A percentile compares a stretch with the other conserved stretches of the same genome.
Evolutionary conservation across 2,888 invertebrate genomes (phyloP).

Genomic region (Opisthograptis luteolata): DNA sequence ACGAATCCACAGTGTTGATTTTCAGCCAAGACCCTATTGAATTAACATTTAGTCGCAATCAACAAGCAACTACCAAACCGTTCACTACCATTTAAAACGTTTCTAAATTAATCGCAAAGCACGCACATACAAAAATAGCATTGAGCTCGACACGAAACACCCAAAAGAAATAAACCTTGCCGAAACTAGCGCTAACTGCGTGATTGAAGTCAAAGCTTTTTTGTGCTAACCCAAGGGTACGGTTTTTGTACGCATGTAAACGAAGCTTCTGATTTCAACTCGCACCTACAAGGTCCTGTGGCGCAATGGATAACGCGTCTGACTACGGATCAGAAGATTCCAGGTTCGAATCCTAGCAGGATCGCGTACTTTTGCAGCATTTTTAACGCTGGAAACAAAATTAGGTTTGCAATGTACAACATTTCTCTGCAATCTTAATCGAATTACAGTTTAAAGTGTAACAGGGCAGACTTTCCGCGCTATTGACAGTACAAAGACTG

Average conservation of each 20-base stretch:
- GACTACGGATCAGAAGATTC: conserved; percentile 89
- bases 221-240: conserved; percentile 8
- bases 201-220: conserved; percentile 22
- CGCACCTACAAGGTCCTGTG: conserved; percentile 74
- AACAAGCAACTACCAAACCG: neutral
- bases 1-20: too few species aligned
- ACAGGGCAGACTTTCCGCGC: conserved; percentile 49
- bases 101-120: conserved; percentile 21
- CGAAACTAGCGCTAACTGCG: conserved; percentile 5
- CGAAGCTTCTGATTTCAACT: rapidly evolving
- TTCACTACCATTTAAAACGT: conserved; percentile 14
- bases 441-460: conserved; percentile 19
- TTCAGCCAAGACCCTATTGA: too few species aligned
- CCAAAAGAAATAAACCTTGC: conserved; percentile 29
- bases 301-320: conserved; percentile 88
- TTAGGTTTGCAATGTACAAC: neutral
- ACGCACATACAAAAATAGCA: conserved; percentile 32
- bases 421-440: neutral
- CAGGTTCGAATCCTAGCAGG: conserved; percentile 87
- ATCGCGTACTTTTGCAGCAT: conserved; percentile 41
- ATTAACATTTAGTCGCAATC: too few species aligned
- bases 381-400: too few species aligned
- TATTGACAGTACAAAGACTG: conserved; percentile 65
- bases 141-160: conserved; percentile 25
- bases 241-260: conserved; percentile 14